Evolutionary conservation across 2,888 invertebrate species (phyloP).

Genomic region (Lottia scabra): DNA sequence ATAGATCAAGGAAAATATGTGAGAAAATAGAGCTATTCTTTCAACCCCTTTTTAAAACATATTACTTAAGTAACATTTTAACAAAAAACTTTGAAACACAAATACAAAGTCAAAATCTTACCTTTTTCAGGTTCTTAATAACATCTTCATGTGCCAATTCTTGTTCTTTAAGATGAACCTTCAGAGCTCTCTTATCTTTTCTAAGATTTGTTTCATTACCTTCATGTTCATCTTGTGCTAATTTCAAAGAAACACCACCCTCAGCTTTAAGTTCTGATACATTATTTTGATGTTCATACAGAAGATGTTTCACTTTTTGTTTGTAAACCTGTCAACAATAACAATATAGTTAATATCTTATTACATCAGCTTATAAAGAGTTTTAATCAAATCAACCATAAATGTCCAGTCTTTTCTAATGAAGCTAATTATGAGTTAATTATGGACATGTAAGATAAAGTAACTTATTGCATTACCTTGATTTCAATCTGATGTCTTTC

Average conservation of each 20-base stretch:
- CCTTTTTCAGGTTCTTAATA: constrained; percentile 79
- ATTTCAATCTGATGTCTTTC: constrained; percentile 89
- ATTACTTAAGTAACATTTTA: too few relatives aligned
- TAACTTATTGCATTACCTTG: too few relatives aligned
- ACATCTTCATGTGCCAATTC: constrained; percentile 80
- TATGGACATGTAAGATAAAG: too few relatives aligned
- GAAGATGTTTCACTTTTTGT: constrained; percentile 92
- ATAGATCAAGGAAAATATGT: too few relatives aligned
- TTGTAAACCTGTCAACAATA: constrained; percentile 76
- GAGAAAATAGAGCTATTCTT: too few relatives aligned
- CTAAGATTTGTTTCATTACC: constrained; percentile 82
- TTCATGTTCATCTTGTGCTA: constrained; percentile 84
- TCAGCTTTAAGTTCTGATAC: constrained; percentile 88
- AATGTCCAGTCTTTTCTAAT: too few relatives aligned
- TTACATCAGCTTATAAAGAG: too few relatives aligned
- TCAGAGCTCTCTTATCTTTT: constrained; percentile 79
- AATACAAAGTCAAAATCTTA: constrained; percentile 54
- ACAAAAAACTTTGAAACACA: too few relatives aligned
- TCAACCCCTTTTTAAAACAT: too few relatives aligned
- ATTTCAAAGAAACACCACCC: constrained; percentile 76
- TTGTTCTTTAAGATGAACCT: constrained; percentile 78
- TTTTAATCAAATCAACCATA: too few relatives aligned
- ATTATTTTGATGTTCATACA: constrained; percentile 90
- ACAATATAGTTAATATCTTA: too few relatives aligned
- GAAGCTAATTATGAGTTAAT: too few relatives aligned